Conservation (phyloP, 2,888 invertebrate species). For the Sesia bembeciformis region DNA sequence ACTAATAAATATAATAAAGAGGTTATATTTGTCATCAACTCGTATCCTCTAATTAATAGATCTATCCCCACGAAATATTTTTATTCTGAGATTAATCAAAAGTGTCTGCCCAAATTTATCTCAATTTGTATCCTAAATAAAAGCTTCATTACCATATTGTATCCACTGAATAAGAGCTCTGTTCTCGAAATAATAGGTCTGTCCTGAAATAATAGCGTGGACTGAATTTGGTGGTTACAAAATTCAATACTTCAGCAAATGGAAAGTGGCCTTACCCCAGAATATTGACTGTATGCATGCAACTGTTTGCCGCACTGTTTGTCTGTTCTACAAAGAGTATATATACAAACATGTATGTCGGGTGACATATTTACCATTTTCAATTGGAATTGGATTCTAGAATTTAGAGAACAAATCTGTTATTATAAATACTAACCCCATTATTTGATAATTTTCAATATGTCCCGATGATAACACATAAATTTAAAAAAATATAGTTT, state of each 20-base stretch:
- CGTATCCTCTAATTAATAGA: no score
- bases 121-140: no score
- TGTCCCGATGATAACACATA: not conserved
- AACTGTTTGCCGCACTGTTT: conserved; percentile 9
- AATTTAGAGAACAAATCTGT: not conserved
- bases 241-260: conserved; percentile 8
- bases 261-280: conserved; percentile 7
- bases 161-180: no score
- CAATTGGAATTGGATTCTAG: not conserved
- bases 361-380: not conserved
- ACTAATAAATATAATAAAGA: no score
- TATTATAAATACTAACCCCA: not conserved
- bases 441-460: not conserved
- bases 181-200: no score
- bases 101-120: no score
- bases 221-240: conserved; percentile 11
- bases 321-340: conserved; percentile 11
- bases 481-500: not conserved
- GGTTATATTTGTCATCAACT: no score
- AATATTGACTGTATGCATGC: conserved; percentile 5
- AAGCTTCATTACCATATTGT: no score
- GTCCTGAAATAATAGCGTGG: conserved; percentile 7
- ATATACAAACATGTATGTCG: conserved; percentile 4
- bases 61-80: no score
- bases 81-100: no score